Conservation (phyloP, 2,113 vertebrate species). For the Trematocara zebra region DNA sequence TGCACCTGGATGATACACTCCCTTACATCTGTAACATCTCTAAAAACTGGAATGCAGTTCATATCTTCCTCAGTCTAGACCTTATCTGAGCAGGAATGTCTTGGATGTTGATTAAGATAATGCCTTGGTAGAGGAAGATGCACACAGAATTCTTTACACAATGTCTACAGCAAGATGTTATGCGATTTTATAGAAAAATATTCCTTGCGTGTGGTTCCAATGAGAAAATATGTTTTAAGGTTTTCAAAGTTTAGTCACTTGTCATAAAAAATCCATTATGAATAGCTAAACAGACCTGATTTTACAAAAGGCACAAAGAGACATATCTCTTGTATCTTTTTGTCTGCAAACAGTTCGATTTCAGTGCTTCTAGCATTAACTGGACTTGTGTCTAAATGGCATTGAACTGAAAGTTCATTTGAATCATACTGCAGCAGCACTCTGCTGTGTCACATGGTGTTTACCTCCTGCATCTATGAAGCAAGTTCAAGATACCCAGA, state of each 20-base stretch:
- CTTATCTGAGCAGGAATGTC: conserved; percentile 21
- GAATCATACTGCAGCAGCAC: not conserved
- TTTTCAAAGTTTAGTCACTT: not conserved
- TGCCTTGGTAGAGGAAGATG: not conserved
- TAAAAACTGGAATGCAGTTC: conserved; percentile 5
- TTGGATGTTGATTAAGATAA: not conserved
- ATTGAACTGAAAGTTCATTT: not conserved
- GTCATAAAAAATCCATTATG: not conserved
- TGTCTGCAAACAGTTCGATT: not conserved
- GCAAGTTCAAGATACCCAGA: not conserved
- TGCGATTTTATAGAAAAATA: fast-evolving
- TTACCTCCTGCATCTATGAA: not conserved
- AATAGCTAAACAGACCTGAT: not conserved
- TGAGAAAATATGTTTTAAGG: not conserved
- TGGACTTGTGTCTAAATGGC: not conserved
- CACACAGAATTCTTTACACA: not conserved
- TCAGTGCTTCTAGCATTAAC: not conserved
- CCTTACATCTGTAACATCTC: not conserved
- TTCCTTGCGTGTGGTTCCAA: not conserved
- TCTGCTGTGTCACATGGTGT: not conserved
- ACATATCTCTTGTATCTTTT: not conserved
- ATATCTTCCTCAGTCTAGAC: conserved; percentile 1
- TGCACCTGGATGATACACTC: not conserved
- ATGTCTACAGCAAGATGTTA: not conserved
- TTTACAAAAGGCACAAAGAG: not conserved